Percentiles rank a stretch among this genome's conserved stretches.
Conservation (phyloP, 2,888 invertebrate species). For the Gibbula magus region DNA sequence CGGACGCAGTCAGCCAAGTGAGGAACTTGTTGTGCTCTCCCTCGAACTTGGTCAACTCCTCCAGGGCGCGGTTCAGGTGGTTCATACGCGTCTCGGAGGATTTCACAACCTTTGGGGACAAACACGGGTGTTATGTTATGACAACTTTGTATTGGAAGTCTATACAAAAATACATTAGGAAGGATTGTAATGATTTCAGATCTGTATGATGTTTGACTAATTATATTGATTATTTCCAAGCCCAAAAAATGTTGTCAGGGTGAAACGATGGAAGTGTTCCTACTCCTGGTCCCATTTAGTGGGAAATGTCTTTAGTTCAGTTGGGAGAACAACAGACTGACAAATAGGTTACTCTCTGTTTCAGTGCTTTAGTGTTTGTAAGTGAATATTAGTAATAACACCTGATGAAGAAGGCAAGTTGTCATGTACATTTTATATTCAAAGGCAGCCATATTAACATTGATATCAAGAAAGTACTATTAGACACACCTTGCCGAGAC, state of each 20-base stretch:
- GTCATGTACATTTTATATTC: too few species aligned
- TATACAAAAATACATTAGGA: neutral
- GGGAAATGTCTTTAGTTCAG: too few species aligned
- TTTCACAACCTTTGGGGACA: conserved; percentile 54
- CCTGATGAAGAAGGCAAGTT: too few species aligned
- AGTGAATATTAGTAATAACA: neutral
- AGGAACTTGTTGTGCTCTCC: conserved; percentile 66
- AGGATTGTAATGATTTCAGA: too few species aligned
- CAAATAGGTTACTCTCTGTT: neutral
- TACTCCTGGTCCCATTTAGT: too few species aligned
- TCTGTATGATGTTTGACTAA: too few species aligned
- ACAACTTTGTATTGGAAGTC: neutral
- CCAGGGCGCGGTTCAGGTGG: conserved; percentile 60
- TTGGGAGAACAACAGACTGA: too few species aligned
- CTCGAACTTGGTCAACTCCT: conserved; percentile 70
- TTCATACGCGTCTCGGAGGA: conserved; percentile 64
- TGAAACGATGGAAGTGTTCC: too few species aligned
- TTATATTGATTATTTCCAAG: too few species aligned
- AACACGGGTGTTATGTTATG: neutral
- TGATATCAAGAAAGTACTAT: neutral
- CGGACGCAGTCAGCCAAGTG: conserved; percentile 64
- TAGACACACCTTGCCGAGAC: conserved; percentile 64
- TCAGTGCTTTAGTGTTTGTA: too few species aligned
- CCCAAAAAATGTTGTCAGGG: too few species aligned
- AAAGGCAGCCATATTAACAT: neutral